A percentile compares a stretch with the other conserved stretches of the same genome.
phyloP scores from a whole-genome alignment of 30 jellyfish, hydroid and myxozoan species.

The Sanderia malayensis region DNA sequence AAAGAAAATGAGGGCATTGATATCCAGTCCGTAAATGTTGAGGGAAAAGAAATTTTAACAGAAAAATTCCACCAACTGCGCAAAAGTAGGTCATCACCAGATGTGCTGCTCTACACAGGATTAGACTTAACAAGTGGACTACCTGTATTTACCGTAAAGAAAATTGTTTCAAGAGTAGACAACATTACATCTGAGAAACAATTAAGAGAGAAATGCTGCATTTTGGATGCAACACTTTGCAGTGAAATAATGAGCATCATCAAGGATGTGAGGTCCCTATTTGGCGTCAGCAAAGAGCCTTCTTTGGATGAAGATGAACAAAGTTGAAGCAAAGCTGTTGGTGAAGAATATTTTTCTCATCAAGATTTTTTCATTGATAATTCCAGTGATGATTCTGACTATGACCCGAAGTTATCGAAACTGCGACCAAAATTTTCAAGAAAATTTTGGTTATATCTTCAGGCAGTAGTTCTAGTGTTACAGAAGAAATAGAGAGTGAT shows the following conservation, averaged over 20 bases:
- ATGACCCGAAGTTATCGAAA: slow-evolving; percentile 22
- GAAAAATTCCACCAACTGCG: not conserved
- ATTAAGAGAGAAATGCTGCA: not conserved
- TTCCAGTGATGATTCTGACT: slow-evolving; percentile 32
- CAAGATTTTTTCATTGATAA: slow-evolving; percentile 16
- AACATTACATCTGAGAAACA: not conserved
- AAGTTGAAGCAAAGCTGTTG: not conserved
- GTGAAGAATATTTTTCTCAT: slow-evolving; percentile 23
- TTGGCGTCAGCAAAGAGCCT: not conserved
- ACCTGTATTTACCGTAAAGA: not conserved
- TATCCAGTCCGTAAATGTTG: slow-evolving; percentile 1
- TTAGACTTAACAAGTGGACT: not conserved
- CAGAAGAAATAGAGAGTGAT: slow-evolving; percentile 33
- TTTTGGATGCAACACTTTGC: slow-evolving; percentile 1
- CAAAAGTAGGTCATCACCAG: slow-evolving; percentile 2
- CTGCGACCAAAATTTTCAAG: slow-evolving; percentile 19
- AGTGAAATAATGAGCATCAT: not conserved
- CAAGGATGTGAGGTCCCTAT: not conserved
- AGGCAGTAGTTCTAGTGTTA: slow-evolving; percentile 28
- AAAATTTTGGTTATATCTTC: slow-evolving; percentile 13
- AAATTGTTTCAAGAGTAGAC: not conserved
- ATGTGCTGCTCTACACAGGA: not conserved
- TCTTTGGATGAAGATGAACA: not conserved
- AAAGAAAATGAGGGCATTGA: not conserved
- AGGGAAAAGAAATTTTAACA: slow-evolving; percentile 4